Evolutionary conservation across 2,888 invertebrate species (phyloP), one percentile per base, ranked within the genome.

Genomic region (Synergus umbraculus): DNA sequence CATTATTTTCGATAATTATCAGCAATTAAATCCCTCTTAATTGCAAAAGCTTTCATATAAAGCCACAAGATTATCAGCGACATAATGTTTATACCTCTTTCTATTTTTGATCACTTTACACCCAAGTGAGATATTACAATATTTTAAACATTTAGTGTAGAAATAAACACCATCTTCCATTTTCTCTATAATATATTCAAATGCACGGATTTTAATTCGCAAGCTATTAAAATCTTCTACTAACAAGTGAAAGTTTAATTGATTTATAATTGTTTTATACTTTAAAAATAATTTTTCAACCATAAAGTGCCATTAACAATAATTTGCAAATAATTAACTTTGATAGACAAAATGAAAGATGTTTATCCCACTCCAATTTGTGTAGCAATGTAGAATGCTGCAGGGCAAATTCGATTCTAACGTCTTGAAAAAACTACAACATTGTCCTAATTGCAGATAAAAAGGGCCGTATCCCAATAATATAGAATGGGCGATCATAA

Each of bases 401-500:
- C 29, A n/a, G 58, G 73, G 73, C 73, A 73, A 73, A 73, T 73
- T 73, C 37, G 37, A n/a, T 58, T 37, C 54, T 54, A 73, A 58
- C 37, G 54, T 58, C 37, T 37, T 73, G 54, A 73, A 73, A 73
- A 73, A 73, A 29, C 54, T 73, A 18, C 54, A 54, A 73, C 49
- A 73, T 73, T 37, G 54, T 73, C 54, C 73, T 79, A 79, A 79
- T 79, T 78, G 81, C 65, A 81, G 43, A 79, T 82, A 81, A 79
- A 76, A 76, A 64, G 78, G 58, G 79, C 78, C 64, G 76, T 81
- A 79, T 81, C 73, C 82, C 86, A 84, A 87, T 86, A 86, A 86
- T 86, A 82, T 83, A 81, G 81, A 78, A 83, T 63, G 82, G 79
- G 80, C 85, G 87, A 83, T 84, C 88, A 84, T 90, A 90, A 90